Evolutionary conservation across 2,113 vertebrate species (phyloP), one percentile per base, ranked within the genome.

Genomic region (Capricornis sumatraensis): DNA sequence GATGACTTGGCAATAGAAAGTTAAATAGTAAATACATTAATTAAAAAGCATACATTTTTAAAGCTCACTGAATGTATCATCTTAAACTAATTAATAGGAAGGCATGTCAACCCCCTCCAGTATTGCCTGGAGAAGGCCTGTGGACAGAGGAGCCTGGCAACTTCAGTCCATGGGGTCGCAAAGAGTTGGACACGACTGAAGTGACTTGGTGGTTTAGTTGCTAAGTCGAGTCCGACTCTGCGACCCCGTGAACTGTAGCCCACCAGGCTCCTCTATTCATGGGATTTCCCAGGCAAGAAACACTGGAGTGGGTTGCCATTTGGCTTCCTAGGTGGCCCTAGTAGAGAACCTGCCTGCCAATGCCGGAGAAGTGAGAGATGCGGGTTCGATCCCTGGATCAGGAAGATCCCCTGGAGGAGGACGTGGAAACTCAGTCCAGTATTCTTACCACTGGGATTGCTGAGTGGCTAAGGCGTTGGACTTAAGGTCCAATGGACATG

Each of bases 21-120:
- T 6, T 1, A 6, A 33, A 6, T 30, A 13, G n/a, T 0, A n/a
- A n/a, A 12, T 6, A 5, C 6, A 4, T n/a, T 28, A 36, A 40
- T 25, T 9, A 40, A 21, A 33, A 45, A 4, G 64, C 5, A 8
- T 17, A 9, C 1, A 3, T 25, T 33, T 25, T 33, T 27, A 71
- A n/a, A 81, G 23, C 25, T 9, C 16, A 10, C 3, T 36, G 45
- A 33, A 6, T 2, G 3, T 15, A 8, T 16, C 5, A 12, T 28
- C 53, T 25, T 10, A 19, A 55, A 14, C 21, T 12, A 55, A 36
- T 33, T 3, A 17, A 40, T n/a, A 71, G n/a, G 5, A 71, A 5
- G 5, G n/a, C 67, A 71, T 71, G 67, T 36, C n/a, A 23, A 23
- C n/a, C n/a, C n/a, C 5, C 5, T 71, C 16, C 67, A 71, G 67